Base-by-base conservation (phyloP, 2,113 vertebrate species). In the Pterophyllum scalare region DNA sequence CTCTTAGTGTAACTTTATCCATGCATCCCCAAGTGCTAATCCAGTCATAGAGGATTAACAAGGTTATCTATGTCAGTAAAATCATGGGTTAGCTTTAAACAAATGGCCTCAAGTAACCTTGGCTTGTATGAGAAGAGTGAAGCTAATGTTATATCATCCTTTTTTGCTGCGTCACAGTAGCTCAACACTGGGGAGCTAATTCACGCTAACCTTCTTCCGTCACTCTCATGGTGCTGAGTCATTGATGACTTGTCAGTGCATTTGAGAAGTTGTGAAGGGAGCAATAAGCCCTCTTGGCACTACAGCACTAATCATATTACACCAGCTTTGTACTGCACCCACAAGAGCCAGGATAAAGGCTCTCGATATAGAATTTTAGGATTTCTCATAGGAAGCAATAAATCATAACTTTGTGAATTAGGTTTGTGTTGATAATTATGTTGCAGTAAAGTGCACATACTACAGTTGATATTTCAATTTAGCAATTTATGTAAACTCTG, bases 191-290 rank as follows among this genome's bases (percentile, higher is more conserved):
- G 26, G 72, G 54, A 56, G 76, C 65, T 79, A 84, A 89, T 89
- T 85, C 67, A 89, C 79, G 59, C 75, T 84, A 83, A 89, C 82
- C 87, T 80, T 72, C 57, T 78, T 64, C 14, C 3, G 38, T 57
- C 20, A 1, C 59, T 61, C 64, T 75, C 12, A 2, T 79, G 22
- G 9, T 28, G 79, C 81, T 84, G 81, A 86, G 75, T 90, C 86
- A 89, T 14, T 76, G 90, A 87, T 59, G 60, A 77, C 76, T 59
- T 84, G 85, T 87, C 88, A 82, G 59, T 78, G 75, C 46, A 74
- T 79, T 83, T 83, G 82, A 81, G 54, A 75, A 70, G 82, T 86
- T 65, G 82, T 64, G 74, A 87, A 83, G 74, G 67, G 59, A 84
- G 52, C 26, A 83, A 81, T 86, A 70, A 84, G 60, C 54, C 75